Percentiles rank a stretch among this genome's conserved stretches.
These are phyloP conservation scores for Sebastes iracundus DNA, from an alignment of 2,797 vertebrate species.

Conservation along the genomic window DNA sequence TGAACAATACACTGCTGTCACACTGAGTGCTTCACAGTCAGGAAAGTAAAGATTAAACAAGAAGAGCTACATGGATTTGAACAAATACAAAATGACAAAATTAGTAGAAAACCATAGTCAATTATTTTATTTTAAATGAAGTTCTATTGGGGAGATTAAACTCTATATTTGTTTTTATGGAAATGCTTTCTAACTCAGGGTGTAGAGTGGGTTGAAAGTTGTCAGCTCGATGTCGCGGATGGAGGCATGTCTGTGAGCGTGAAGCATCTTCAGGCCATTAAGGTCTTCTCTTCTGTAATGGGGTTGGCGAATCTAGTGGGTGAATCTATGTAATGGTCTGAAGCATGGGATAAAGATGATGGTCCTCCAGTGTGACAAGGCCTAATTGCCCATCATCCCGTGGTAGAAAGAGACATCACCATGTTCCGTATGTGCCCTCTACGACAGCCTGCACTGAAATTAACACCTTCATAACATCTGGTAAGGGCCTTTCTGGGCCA, in stretches of 20 bases:
- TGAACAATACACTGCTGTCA: constrained; percentile 32
- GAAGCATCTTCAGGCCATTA: constrained; percentile 71
- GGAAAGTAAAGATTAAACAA: constrained; percentile 29
- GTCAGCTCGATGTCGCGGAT: constrained; percentile 1
- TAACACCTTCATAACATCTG: constrained; percentile 86
- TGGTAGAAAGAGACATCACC: constrained; percentile 81
- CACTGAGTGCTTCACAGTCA: constrained; percentile 20
- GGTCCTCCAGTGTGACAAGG: constrained; percentile 74
- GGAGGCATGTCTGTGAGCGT: constrained; percentile 50
- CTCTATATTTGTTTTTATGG: constrained; percentile 13
- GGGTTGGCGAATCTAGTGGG: constrained; percentile 69
- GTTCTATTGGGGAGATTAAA: neutral
- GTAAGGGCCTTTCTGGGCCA: constrained; percentile 68
- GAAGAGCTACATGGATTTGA: constrained; percentile 12
- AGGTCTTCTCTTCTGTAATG: constrained; percentile 68
- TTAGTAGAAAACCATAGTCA: neutral
- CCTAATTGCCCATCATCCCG: constrained; percentile 82
- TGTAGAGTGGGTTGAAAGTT: constrained; percentile 23
- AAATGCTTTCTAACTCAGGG: constrained; percentile 14
- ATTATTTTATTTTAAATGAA: constrained; percentile 14
- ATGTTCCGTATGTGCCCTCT: constrained; percentile 70
- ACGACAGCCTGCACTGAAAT: constrained; percentile 78
- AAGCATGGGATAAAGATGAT: constrained; percentile 75
- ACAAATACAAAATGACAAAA: constrained; percentile 1
- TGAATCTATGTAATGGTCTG: constrained; percentile 75